Percentiles rank a stretch among this genome's conserved stretches.
phyloP scores from a whole-genome alignment of 1,140 invertebrate species.

The Oncopeltus fasciatus region DNA sequence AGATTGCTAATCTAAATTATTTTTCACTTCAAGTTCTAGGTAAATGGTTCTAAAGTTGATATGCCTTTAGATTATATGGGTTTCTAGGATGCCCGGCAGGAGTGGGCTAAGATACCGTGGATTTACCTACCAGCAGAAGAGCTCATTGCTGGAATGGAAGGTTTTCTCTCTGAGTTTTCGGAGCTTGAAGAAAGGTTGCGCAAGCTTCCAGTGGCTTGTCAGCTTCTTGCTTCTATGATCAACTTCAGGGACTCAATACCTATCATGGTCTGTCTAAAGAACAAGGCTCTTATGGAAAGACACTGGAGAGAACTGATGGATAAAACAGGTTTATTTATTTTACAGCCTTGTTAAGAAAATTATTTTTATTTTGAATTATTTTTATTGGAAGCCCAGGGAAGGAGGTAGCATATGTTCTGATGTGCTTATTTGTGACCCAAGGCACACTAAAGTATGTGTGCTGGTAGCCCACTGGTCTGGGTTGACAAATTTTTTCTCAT shows the following conservation, averaged over 20 bases:
- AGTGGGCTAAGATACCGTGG: slow-evolving; percentile 78
- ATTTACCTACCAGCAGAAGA: slow-evolving; percentile 67
- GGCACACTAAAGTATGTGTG: no score
- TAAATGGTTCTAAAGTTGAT: no score
- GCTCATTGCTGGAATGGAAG: slow-evolving; percentile 72
- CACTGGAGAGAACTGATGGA: slow-evolving; percentile 81
- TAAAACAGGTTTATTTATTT: slow-evolving; percentile 48
- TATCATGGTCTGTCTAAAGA: slow-evolving; percentile 77
- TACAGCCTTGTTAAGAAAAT: no score
- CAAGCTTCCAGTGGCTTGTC: slow-evolving; percentile 41
- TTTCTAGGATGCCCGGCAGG: slow-evolving; percentile 47
- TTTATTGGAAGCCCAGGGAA: no score
- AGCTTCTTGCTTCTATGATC: slow-evolving; percentile 68
- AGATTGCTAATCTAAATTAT: no score
- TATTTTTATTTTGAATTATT: no score
- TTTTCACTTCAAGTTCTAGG: no score
- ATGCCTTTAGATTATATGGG: no score
- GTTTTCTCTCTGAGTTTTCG: slow-evolving; percentile 62
- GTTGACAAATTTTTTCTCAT: no score
- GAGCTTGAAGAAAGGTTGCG: slow-evolving; percentile 42
- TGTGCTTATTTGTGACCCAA: no score
- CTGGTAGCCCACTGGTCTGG: no score
- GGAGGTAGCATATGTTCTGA: no score
- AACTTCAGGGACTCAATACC: slow-evolving; percentile 76
- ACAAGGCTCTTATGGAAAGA: slow-evolving; percentile 72